Base-by-base conservation (phyloP, 2,888 invertebrate species). In the Drosophila subsilvestris region DNA sequence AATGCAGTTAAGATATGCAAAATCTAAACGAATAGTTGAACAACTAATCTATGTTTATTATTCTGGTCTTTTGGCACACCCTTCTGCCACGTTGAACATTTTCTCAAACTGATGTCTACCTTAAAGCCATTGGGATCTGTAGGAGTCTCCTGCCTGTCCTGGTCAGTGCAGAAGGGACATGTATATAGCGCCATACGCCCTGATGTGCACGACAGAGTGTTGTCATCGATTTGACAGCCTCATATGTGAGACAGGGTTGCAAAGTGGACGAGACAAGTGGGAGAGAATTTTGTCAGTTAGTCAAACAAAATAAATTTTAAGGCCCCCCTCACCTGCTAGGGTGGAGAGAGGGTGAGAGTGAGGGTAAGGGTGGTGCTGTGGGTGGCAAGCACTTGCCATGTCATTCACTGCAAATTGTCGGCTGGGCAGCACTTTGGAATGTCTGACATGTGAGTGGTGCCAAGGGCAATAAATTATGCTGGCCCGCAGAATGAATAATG, bases 21-120 rank as follows among this genome's bases (percentile, higher is more conserved):
- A 37, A 6, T 14, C 2, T 14, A 37, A 2, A 10, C 14, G 6
- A 12, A 32, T 1, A 32, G 12, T 32, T 27, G 9, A 27, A 9
- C 27, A 27, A 27, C 27, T 27, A 27, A 27, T 27, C 27, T 5
- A 37, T 37, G 12, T 12, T 37, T 14, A 37, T 37, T 5, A 14
- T 37, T 37, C 93, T 98, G 68, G 97, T 98, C n/a, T 98, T 99
- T 92, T 97, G 98, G 0, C 98, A 98, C 0, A 96, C 95, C 95
- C 0, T 97, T 12, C 93, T 96, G 6, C 93, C 98, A 5, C 5
- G 3, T 6, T 14, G 1, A 1, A 14, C 99, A 99, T 90, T 97
- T 98, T 91, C 96, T 98, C 90, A 95, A 73, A 96, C 95, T 55
- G 94, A 95, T 17, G 94, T 95, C 3, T 98, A 97, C 92, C 92